These are phyloP conservation scores for Cantharis rufa DNA, from an alignment of 2,888 invertebrate species.

Conservation along the genomic window DNA sequence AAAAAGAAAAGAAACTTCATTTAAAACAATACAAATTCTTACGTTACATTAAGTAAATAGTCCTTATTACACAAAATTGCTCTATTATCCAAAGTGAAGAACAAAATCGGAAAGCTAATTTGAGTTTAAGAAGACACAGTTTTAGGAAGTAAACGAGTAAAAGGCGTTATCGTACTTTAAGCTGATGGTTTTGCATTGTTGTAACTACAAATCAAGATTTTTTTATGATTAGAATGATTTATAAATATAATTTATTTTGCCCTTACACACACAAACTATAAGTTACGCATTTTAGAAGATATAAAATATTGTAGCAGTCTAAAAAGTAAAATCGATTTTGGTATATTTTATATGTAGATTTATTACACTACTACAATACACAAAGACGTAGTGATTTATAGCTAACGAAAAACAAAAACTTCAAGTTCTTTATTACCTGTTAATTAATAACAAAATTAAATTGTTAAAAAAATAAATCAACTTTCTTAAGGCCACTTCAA, in stretches of 20 bases:
- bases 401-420: not conserved
- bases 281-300: conserved; percentile 18
- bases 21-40: not conserved
- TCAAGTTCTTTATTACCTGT: not conserved
- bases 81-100: not conserved
- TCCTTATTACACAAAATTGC: not conserved
- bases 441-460: not conserved
- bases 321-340: conserved; percentile 5
- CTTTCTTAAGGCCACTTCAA: not conserved
- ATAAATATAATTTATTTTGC: conserved; percentile 19
- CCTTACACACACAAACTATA: conserved; percentile 14
- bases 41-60: not conserved
- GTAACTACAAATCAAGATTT: conserved; percentile 10
- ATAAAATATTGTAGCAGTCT: conserved; percentile 19
- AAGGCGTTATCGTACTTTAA: not conserved
- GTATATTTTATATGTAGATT: not conserved
- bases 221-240: conserved; percentile 19
- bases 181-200: conserved; percentile 4
- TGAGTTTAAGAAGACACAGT: not conserved
- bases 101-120: not conserved
- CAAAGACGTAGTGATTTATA: not conserved
- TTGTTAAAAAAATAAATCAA: not conserved
- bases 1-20: not conserved
- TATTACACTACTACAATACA: not conserved
- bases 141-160: not conserved